Conservation (phyloP, 2,888 invertebrate genomes). For the Drosophila hamatofila region DNA sequence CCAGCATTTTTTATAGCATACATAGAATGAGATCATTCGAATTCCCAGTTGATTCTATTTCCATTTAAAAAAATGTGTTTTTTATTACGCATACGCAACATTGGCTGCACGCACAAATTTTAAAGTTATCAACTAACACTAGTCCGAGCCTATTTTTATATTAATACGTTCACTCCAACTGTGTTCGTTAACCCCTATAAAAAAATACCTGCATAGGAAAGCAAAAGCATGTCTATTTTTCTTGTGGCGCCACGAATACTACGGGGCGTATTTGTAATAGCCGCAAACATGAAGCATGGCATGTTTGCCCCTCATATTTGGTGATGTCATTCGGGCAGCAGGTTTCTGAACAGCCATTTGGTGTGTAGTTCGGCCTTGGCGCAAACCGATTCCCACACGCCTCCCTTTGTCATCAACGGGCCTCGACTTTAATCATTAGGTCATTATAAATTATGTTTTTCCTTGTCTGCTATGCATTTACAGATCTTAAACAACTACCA, state of each 20-base stretch:
- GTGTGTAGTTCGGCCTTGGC: constrained; percentile 44
- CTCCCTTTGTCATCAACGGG: constrained; percentile 10
- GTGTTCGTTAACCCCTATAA: constrained; percentile 58
- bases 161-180: constrained; percentile 62
- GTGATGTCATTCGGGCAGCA: constrained; percentile 62
- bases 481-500: constrained; percentile 81
- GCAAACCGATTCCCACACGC: constrained; percentile 9
- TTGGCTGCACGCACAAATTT: constrained; percentile 25
- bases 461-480: constrained; percentile 45
- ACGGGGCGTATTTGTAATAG: constrained; percentile 53
- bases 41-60: neutral
- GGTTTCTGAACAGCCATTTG: constrained; percentile 25
- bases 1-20: constrained; percentile 7
- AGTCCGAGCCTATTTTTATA: constrained; percentile 17
- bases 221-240: constrained; percentile 20
- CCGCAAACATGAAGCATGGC: constrained; percentile 38
- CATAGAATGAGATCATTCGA: constrained; percentile 61
- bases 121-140: constrained; percentile 25
- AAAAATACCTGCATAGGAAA: constrained; percentile 17
- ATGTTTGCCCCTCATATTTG: constrained; percentile 27
- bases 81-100: constrained; percentile 34
- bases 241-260: constrained; percentile 59
- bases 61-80: constrained; percentile 1
- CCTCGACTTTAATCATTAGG: constrained; percentile 21
- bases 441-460: constrained; percentile 45